These are phyloP conservation scores for Ochotona curzoniae DNA, from an alignment of 2,113 vertebrate genomes.

Conservation along the genomic window DNA sequence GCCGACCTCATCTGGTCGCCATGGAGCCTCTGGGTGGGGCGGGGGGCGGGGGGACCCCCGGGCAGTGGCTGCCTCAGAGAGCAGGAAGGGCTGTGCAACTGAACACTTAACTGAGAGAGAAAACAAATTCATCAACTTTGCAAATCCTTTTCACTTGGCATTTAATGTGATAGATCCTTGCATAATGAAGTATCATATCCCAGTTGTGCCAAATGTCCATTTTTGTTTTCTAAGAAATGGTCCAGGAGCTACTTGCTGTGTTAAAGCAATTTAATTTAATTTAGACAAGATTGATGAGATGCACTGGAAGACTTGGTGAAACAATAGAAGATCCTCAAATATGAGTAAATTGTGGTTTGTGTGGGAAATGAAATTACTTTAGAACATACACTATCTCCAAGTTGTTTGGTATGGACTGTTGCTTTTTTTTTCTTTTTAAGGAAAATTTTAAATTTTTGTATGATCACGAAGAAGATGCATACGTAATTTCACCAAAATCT, in stretches of 20 bases:
- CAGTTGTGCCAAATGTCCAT: constrained; percentile 31
- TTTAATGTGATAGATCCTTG: constrained; percentile 16
- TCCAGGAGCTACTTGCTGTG: neutral
- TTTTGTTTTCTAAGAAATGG: constrained; percentile 43
- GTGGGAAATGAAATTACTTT: constrained; percentile 59
- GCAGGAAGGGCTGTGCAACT: neutral
- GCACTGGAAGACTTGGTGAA: constrained; percentile 53
- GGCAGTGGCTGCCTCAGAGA: neutral
- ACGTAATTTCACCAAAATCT: neutral
- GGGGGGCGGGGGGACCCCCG: neutral
- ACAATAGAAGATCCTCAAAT: neutral
- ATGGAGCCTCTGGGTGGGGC: neutral
- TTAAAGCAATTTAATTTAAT: constrained; percentile 51
- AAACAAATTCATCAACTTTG: constrained; percentile 55
- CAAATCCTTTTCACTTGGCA: constrained; percentile 47
- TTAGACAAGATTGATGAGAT: constrained; percentile 51
- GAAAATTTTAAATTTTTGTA: neutral
- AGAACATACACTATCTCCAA: neutral
- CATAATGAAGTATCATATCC: constrained; percentile 31
- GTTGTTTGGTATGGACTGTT: neutral
- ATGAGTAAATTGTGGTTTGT: neutral
- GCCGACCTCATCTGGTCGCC: neutral
- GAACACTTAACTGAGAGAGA: constrained; percentile 46
- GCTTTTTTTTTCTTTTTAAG: constrained; percentile 29
- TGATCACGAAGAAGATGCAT: neutral